Evolutionary conservation across 2,888 invertebrate species (phyloP), one percentile per base, ranked within the genome.

Genomic region (Heliconius ethilla): DNA sequence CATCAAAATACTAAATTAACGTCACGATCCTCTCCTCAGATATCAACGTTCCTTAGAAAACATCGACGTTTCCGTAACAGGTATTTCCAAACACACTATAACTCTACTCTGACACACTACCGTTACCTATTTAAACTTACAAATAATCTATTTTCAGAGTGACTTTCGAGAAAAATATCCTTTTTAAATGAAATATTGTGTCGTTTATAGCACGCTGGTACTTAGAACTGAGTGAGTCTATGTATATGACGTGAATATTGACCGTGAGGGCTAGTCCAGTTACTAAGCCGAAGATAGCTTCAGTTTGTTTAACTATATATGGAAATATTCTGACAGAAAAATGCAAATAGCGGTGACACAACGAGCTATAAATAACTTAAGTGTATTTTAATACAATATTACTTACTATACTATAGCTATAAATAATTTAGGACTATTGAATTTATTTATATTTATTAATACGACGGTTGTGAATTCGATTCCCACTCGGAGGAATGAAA

Each of bases 191-290:
- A 11, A 59, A 59, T 72, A 72, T 33, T 33, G n/a, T 70, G 65
- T 77, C 65, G 62, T 69, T 78, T 76, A 77, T 75, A 79, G 70
- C 18, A 63, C 33, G 13, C 29, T 66, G 62, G 65, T 75, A 75
- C 72, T 55, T 29, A 75, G 73, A 79, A 77, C 37, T 62, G 40
- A 67, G 33, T 73, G 75, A 73, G 37, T 74, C 18, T 65, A 55
- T 18, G 18, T 51, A 51, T 66, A 51, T 78, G 80, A 78, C 80
- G 78, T 70, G 76, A 70, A 72, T 77, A 62, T 70, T 55, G 73
- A 45, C 63, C 67, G 55, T 67, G 37, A 25, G 25, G 72, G 76
- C 62, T 59, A 73, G 59, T 55, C 73, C 73, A 77, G 59, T 77
- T 72, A 40, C 65, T 70, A 65, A 51, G 10, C 18, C 45, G 3